These are phyloP conservation scores for Acanthosepion lycidas DNA, from an alignment of 2,888 invertebrate genomes.

Conservation along the genomic window DNA sequence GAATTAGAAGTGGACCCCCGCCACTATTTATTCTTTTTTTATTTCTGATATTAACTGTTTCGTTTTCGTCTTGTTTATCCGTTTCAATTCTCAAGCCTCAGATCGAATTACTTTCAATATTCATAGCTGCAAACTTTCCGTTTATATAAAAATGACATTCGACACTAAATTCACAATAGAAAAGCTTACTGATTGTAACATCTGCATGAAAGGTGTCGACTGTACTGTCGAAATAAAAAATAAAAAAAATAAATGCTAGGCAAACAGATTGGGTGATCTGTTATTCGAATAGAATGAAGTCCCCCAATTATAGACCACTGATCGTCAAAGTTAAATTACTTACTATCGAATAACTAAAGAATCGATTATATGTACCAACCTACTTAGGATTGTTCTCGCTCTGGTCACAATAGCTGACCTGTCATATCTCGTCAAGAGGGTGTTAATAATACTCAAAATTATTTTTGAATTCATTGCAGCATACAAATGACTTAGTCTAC, in stretches of 20 bases:
- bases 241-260: neutral
- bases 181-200: conserved; percentile 33
- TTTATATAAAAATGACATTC: conserved; percentile 14
- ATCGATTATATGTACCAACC: neutral
- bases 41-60: neutral
- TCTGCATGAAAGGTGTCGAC: conserved; percentile 20
- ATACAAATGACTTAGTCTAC: too few relatives aligned
- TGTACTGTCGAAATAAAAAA: neutral
- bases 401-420: too few relatives aligned
- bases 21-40: too few relatives aligned
- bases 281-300: neutral
- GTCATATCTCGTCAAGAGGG: too few relatives aligned
- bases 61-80: neutral
- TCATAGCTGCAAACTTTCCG: conserved; percentile 4
- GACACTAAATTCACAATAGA: neutral
- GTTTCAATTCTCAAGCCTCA: neutral
- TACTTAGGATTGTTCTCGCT: too few relatives aligned
- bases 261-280: neutral
- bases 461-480: too few relatives aligned
- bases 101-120: conserved; percentile 33
- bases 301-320: neutral
- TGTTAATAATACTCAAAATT: too few relatives aligned
- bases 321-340: neutral
- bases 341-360: neutral
- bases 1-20: neutral